Evolutionary conservation across 2,888 invertebrate species (phyloP), one percentile per base, ranked within the genome.

Genomic region (Temnothorax unifasciatus): DNA sequence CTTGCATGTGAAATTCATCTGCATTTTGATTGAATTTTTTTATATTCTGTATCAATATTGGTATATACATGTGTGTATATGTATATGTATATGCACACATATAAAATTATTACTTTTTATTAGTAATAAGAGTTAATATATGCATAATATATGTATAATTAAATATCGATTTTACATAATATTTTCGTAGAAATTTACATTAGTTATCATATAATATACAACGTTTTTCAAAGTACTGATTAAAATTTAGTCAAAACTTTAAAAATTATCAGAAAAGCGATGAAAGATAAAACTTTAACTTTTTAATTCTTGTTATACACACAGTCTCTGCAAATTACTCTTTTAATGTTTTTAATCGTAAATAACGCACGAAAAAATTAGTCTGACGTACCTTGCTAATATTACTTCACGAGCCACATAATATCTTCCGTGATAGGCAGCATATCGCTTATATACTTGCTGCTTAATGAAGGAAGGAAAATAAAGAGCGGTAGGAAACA

Each of bases 401-500:
- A 79, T 79, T 73, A 73, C 25, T 59, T 77, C 15, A n/a, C 54
- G 54, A 54, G 54, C 29, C 13, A 54, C 21, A 54, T 74, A 71
- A 82, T 63, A 76, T 82, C 77, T 82, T 76, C 41, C 41, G 77
- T 77, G 29, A 82, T 82, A 75, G 76, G 41, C 59, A 54, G 50
- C 69, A 59, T 68, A 77, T 34, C n/a, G 68, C 61, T 68, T 50
- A 54, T 57, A 38, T 63, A 69, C 69, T 73, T 38, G 79, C 73
- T 79, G 59, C 47, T 71, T 79, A 79, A 73, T 73, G 73, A 71
- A 61, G 61, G 50, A 21, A 83, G 64, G 71, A 41, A 57, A 74
- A 57, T 54, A 69, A 25, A 61, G 83, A 38, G 13, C 21, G 15
- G 13, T 73, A 29, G 54, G 29, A 64, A 54, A 54, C n/a, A 47